Base-by-base conservation (phyloP, 2,113 vertebrate species). In the Indicator indicator region DNA sequence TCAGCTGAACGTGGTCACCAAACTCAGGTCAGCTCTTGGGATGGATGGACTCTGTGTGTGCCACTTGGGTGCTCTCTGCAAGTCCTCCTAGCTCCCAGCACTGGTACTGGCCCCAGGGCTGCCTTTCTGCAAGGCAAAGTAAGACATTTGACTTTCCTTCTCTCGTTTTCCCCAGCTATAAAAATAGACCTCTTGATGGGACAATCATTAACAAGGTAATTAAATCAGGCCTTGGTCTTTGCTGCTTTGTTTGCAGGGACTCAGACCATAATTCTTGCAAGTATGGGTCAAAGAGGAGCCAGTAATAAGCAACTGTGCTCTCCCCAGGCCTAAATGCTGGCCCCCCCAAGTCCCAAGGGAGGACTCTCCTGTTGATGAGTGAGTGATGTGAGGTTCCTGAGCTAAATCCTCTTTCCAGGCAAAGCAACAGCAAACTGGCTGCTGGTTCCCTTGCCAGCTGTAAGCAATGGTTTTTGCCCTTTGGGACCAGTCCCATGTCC, bases 401-500 rank as follows among this genome's bases (percentile, higher is more conserved):
- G 21, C 38, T 52, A 75, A 71, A 69, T 30, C 12, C 5, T 69
- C 32, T 60, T 85, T 27, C 50, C 27, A 65, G 17, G 76, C 48
- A 32, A 85, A 94, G 33, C 40, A 73, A 55, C 23, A 62, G 20
- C 33, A 76, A 70, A 67, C 36, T 16, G 36, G 6, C 12, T 9
- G 16, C 56, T 89, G n/a, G 18, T 64, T 83, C 52, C 67, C 59
- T 23, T 23, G 21, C 38, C 68, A 72, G 42, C 33, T 89, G 15
- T 28, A 79, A 72, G 82, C 21, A 58, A 36, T 16, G 40, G 3
- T 0, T 58, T 92, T 88, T 81, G 14, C 59, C 62, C 54, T 90
- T 64, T 44, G 27, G 26, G 67, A 81, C 18, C 1, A 2, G 54
- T 26, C 26, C 42, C 33, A n/a, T 0, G 0, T 42, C 2, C 16